These are phyloP conservation scores for Pseudochirops cupreus DNA, from an alignment of 2,797 vertebrate genomes.

Conservation along the genomic window DNA sequence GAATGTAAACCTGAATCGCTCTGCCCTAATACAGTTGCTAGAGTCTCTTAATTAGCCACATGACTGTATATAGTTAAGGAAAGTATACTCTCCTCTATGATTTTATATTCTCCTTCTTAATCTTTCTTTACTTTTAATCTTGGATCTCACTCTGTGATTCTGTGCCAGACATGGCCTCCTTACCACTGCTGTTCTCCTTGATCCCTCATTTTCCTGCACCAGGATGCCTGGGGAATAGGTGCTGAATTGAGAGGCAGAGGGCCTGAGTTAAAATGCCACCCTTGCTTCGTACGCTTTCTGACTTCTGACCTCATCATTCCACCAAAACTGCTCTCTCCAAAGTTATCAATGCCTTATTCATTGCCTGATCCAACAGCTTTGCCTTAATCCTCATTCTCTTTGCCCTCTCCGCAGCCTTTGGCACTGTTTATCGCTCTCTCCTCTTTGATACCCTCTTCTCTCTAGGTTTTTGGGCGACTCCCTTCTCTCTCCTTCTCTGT, in stretches of 20 bases:
- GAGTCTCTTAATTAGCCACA: conserved; percentile 43
- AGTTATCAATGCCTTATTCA: neutral
- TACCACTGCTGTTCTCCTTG: neutral
- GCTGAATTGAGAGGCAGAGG: too few relatives aligned
- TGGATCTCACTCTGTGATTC: conserved; percentile 14
- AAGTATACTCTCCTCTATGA: conserved; percentile 42
- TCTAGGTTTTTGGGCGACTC: neutral
- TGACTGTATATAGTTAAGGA: conserved; percentile 51
- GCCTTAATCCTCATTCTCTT: neutral
- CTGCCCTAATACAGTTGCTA: conserved; percentile 20
- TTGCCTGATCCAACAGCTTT: neutral
- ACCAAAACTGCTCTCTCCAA: neutral
- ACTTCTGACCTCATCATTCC: neutral
- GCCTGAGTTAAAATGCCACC: neutral
- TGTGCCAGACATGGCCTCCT: neutral
- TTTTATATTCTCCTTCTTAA: conserved; percentile 57
- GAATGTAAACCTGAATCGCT: conserved; percentile 25
- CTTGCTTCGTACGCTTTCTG: neutral
- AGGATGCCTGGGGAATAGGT: neutral
- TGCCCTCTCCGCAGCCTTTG: neutral
- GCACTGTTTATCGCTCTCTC: neutral
- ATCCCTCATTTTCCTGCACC: neutral
- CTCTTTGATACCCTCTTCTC: neutral
- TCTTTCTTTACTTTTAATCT: conserved; percentile 62
- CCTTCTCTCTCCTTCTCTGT: too few relatives aligned